Conservation (phyloP, 2,888 invertebrate species). For the Lycophotia porphyrea region DNA sequence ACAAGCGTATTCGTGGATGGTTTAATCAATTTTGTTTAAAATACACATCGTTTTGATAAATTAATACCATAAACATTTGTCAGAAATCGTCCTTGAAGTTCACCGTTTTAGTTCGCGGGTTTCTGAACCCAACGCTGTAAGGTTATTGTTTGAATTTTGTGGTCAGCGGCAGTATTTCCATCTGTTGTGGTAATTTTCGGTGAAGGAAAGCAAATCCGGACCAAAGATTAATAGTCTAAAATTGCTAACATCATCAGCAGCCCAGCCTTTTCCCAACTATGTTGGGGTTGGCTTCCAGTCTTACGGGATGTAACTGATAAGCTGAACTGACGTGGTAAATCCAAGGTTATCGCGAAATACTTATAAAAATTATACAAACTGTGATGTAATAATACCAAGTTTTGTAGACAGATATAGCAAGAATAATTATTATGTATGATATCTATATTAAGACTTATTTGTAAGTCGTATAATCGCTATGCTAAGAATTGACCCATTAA, state of each 20-base stretch:
- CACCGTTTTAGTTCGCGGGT: background rate
- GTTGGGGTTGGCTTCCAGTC: background rate
- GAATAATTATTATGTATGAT: too few relatives aligned
- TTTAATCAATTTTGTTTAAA: conserved; percentile 29
- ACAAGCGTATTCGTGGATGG: conserved; percentile 23
- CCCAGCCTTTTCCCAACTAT: background rate
- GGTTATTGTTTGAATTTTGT: background rate
- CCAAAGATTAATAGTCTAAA: background rate
- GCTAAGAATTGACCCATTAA: too few relatives aligned
- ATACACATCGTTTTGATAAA: conserved; percentile 12
- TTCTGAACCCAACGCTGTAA: background rate
- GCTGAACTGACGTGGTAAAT: too few relatives aligned
- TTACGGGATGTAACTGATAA: background rate
- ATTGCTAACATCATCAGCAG: background rate
- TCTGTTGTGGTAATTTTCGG: background rate
- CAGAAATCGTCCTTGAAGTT: conserved; percentile 19
- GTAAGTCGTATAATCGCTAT: too few relatives aligned
- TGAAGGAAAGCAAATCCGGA: background rate
- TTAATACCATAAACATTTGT: conserved; percentile 15
- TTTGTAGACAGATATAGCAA: too few relatives aligned
- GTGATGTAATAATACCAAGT: too few relatives aligned
- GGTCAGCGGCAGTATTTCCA: background rate
- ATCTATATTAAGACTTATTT: too few relatives aligned
- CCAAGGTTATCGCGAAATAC: too few relatives aligned
- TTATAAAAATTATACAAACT: too few relatives aligned